Evolutionary conservation across 2,888 invertebrate genomes (phyloP), one percentile per base, ranked within the genome.

Genomic region (Agriopis aurantiaria): DNA sequence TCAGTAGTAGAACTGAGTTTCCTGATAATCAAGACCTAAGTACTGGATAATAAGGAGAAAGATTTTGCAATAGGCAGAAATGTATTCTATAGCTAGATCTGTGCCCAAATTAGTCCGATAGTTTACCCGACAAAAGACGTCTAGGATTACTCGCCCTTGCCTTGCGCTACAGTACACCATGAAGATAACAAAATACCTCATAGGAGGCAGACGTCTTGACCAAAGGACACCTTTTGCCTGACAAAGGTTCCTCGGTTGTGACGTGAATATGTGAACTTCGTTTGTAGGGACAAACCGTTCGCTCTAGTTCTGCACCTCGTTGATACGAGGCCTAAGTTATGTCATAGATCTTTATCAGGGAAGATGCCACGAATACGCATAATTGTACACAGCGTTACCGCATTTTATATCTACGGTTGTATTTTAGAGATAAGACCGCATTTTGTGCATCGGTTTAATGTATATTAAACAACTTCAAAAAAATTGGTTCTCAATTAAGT

Each of bases 161-260:
- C 9, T 17, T 10, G 23, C 14, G 40, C 61, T 61, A 52, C 17
- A 49, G 12, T 43, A 52, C 41, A 33, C 45, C 49, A 48, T 46
- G 59, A 33, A 53, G 40, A 56, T 57, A 11, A 57, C 57, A 57
- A 51, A 57, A 49, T 57, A 14, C 45, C 23, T 40, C 23, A 46
- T 17, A 23, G 33, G 14, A 51, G 49, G 33, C 41, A 56, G n/a
- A 48, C 46, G 56, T 40, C 63, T 68, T 62, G 57, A 63, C 68
- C 52, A 68, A 58, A 52, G 43, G 58, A 68, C 55, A 60, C 41
- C 59, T 53, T 55, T 55, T 65, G 65, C 59, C 65, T 10, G 40
- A 58, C 65, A 57, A 45, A 49, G 56, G 56, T 51, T 51, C 56
- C 41, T 33, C 43, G 51, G 46, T 52, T 57, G 23, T 60, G 55